Conservation (phyloP, 2,797 vertebrate species). For the Cygnus olor region DNA sequence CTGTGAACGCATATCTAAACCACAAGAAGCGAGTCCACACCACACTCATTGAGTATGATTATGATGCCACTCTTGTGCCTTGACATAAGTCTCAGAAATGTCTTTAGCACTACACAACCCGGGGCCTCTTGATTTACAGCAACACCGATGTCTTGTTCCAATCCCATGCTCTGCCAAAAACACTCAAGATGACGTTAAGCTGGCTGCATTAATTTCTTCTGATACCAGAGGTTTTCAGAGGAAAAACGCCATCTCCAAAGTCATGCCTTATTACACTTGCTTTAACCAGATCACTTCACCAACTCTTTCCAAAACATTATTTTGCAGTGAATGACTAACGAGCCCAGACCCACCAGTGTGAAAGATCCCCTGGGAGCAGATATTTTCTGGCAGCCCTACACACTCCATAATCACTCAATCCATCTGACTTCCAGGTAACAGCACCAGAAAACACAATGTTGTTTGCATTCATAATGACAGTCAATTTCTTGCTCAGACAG, state of each 20-base stretch:
- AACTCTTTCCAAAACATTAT: background rate
- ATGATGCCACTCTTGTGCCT: background rate
- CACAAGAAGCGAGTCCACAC: accelerated
- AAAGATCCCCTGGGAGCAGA: background rate
- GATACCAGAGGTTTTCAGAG: background rate
- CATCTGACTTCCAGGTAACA: slow-evolving; percentile 16
- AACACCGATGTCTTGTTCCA: background rate
- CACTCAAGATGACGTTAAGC: background rate
- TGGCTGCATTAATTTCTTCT: background rate
- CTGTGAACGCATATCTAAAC: accelerated
- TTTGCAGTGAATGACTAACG: background rate
- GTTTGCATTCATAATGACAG: background rate
- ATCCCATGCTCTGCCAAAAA: background rate
- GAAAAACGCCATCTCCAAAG: background rate
- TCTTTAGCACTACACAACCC: background rate
- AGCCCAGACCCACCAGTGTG: background rate
- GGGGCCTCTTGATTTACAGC: background rate
- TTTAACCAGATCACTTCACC: background rate
- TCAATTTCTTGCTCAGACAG: background rate
- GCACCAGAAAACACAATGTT: background rate
- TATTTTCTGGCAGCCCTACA: background rate
- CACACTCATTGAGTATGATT: accelerated
- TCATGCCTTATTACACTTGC: background rate
- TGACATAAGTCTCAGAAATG: background rate
- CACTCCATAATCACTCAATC: background rate